Evolutionary conservation across 2,113 vertebrate genomes (phyloP).

Genomic region (Brachypodius melanocephalos): DNA sequence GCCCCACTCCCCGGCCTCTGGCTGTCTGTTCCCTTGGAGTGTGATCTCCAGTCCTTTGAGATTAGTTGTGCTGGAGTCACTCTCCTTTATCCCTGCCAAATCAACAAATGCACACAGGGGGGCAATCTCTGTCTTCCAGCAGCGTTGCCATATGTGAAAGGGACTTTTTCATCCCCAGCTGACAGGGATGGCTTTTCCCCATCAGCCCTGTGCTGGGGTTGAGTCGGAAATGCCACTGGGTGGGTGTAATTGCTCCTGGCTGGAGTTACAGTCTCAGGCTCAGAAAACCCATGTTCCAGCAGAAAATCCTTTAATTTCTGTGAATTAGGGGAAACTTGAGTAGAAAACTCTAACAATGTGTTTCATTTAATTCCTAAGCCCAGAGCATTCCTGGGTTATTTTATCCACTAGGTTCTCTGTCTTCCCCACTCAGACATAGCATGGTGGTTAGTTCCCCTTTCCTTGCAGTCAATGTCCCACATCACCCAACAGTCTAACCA

Average conservation of each 20-base stretch:
- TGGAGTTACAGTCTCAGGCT: not conserved
- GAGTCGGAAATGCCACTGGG: not conserved
- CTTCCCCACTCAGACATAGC: rapidly evolving
- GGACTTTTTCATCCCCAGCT: not conserved
- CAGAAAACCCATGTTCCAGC: not conserved
- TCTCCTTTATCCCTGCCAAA: not conserved
- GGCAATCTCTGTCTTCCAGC: not conserved
- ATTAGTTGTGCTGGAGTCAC: not conserved
- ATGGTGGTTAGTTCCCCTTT: not conserved
- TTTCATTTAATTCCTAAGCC: slow-evolving; percentile 8
- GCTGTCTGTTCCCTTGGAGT: not conserved
- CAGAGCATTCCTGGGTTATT: not conserved
- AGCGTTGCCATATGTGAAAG: not conserved
- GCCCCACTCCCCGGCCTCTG: rapidly evolving
- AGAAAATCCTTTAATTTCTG: slow-evolving; percentile 20
- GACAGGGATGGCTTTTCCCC: not conserved
- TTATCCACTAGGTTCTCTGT: not conserved
- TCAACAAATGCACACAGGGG: not conserved
- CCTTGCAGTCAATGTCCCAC: rapidly evolving
- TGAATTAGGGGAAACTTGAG: slow-evolving; percentile 50
- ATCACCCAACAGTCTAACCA: not conserved
- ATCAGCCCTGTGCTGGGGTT: not conserved
- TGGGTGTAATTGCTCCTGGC: not conserved
- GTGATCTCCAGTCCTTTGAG: not conserved
- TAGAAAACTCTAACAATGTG: not conserved